Percentiles rank a stretch among this genome's conserved stretches.
Evolutionary conservation across 2,888 invertebrate genomes (phyloP).

Genomic region (Hyposoter dolosus): DNA sequence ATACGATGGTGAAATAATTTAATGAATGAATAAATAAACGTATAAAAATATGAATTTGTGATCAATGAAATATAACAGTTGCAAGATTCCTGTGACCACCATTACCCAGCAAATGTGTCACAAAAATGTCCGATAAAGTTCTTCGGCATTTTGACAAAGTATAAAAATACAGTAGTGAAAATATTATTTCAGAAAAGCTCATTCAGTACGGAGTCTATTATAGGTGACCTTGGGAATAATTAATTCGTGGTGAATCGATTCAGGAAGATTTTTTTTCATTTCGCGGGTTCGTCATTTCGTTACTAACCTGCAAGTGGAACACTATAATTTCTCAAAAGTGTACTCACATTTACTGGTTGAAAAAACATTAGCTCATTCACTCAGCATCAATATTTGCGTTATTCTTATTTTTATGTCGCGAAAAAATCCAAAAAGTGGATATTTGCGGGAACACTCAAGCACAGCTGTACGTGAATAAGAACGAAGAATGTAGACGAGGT

Average conservation of each 20-base stretch:
- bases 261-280: background rate
- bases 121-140: background rate
- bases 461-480: background rate
- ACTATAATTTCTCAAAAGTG: background rate
- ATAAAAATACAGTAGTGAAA: background rate
- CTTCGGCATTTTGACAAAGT: background rate
- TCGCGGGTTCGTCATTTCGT: conserved; percentile 4
- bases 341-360: background rate
- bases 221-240: background rate
- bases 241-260: background rate
- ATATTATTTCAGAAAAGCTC: background rate
- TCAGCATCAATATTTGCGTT: background rate
- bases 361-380: background rate
- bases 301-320: conserved; percentile 26
- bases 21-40: background rate
- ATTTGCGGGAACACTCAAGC: background rate
- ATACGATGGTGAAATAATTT: background rate
- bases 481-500: background rate
- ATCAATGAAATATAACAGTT: background rate
- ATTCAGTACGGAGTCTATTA: background rate
- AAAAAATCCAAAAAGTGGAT: background rate
- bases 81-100: background rate
- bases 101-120: background rate
- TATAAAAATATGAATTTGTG: background rate
- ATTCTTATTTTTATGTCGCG: background rate